phyloP scores from a whole-genome alignment of 2,113 vertebrate species.

The Archocentrus centrarchus region DNA sequence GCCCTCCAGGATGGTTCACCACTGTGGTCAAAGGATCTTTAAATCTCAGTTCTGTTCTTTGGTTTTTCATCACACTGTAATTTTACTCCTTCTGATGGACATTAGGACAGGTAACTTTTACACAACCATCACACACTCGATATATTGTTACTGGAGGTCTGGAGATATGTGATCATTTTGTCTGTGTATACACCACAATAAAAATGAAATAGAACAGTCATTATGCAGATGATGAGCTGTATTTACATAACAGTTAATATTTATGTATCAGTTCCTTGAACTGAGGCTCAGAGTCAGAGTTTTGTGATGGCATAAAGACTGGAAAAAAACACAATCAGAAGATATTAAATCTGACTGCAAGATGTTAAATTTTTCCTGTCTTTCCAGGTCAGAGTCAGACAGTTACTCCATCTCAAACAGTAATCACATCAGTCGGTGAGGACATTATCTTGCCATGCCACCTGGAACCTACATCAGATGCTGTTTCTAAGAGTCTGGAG shows the following conservation, averaged over 20 bases:
- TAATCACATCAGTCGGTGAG: background rate
- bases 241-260: too few relatives aligned
- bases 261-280: too few relatives aligned
- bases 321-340: too few relatives aligned
- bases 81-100: background rate
- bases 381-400: background rate
- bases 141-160: fast-evolving
- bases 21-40: fast-evolving
- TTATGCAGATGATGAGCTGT: fast-evolving
- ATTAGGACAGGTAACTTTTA: background rate
- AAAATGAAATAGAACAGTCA: background rate
- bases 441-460: fast-evolving
- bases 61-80: background rate
- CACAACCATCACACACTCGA: fast-evolving
- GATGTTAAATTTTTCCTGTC: background rate
- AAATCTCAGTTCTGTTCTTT: fast-evolving
- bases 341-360: fast-evolving
- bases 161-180: background rate
- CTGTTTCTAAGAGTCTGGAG: fast-evolving
- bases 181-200: background rate
- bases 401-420: fast-evolving
- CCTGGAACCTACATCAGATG: fast-evolving
- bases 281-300: too few relatives aligned
- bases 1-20: too few relatives aligned
- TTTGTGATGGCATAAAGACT: too few relatives aligned